Percentiles rank a stretch among this genome's conserved stretches.
Evolutionary conservation across 2,797 vertebrate species (phyloP).

Genomic region (Gobionotothen gibberifrons): DNA sequence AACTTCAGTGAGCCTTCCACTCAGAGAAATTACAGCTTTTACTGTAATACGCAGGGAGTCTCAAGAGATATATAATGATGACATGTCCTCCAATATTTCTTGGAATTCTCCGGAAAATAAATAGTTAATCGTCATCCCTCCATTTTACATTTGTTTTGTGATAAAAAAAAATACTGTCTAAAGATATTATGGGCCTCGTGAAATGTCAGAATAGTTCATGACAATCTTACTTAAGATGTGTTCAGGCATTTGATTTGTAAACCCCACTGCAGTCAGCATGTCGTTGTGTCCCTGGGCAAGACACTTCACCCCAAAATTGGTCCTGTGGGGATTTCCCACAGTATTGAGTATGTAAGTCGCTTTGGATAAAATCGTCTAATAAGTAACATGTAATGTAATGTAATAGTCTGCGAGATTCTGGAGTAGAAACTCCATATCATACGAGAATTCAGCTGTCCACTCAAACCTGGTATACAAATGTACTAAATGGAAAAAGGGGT

Average conservation of each 20-base stretch:
- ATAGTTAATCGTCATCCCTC: not conserved
- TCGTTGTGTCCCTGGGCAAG: no score
- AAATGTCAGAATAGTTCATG: not conserved
- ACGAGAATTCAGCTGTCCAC: not conserved
- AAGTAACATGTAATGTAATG: no score
- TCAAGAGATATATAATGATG: not conserved
- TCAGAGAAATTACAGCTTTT: slow-evolving; percentile 19
- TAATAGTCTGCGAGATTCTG: not conserved
- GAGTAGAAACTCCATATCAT: not conserved
- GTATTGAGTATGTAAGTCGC: no score
- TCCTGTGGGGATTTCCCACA: no score
- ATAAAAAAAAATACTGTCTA: not conserved
- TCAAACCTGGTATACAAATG: not conserved
- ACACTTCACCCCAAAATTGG: no score
- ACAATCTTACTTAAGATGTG: not conserved
- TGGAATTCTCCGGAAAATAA: not conserved
- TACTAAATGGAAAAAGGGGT: not conserved
- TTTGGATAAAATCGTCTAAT: no score
- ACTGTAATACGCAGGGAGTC: not conserved
- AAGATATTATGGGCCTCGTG: not conserved
- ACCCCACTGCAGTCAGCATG: no score
- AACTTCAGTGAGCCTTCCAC: slow-evolving; percentile 11
- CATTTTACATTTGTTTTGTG: not conserved
- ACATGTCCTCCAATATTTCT: not conserved
- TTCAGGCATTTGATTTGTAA: not conserved